These are phyloP conservation scores for Antigone vipio DNA, from an alignment of 2,113 vertebrate genomes.

Conservation along the genomic window DNA sequence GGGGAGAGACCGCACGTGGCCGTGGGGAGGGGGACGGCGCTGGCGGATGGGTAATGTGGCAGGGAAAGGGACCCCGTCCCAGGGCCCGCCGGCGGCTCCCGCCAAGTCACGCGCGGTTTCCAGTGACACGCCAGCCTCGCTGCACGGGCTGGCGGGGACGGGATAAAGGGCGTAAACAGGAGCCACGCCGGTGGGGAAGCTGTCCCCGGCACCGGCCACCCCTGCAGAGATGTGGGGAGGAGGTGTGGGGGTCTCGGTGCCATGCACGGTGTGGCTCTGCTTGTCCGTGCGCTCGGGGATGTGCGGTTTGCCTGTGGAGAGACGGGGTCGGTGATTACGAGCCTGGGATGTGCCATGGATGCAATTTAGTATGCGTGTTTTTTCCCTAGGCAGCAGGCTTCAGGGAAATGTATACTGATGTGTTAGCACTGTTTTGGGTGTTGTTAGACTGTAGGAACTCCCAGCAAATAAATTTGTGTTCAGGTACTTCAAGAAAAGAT, in stretches of 20 bases:
- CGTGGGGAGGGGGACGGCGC: not conserved
- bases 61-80: not conserved
- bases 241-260: not conserved
- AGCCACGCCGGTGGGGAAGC: not conserved
- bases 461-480: not conserved
- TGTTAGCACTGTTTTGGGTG: not conserved
- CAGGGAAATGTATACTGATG: not conserved
- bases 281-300: accelerated
- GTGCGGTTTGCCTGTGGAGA: not conserved
- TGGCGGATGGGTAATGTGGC: not conserved
- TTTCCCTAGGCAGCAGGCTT: not conserved
- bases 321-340: not conserved
- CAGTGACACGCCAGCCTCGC: accelerated
- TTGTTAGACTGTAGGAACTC: not conserved
- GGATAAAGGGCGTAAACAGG: not conserved
- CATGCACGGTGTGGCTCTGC: accelerated
- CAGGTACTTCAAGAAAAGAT: not conserved
- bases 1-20: not conserved
- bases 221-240: not conserved
- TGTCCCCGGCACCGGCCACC: accelerated
- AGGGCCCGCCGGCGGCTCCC: not conserved
- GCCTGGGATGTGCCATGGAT: not conserved
- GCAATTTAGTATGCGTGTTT: not conserved
- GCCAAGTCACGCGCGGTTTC: not conserved
- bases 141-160: accelerated